Evolutionary conservation across 2,797 vertebrate species (phyloP).

Genomic region (Bradypus variegatus): DNA sequence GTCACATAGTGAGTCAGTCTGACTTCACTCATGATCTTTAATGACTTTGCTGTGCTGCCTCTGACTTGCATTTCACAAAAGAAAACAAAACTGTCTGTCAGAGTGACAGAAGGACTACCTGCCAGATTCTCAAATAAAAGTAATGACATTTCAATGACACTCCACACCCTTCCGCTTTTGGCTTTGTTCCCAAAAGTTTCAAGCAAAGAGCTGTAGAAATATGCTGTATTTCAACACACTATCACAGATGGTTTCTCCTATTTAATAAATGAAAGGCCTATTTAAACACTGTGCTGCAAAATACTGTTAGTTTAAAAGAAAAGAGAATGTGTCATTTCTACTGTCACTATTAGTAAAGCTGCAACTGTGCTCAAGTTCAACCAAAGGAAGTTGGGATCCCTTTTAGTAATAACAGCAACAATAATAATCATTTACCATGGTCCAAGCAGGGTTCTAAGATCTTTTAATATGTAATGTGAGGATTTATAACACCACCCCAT

Average conservation of each 20-base stretch:
- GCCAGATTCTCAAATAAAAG: not conserved
- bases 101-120: not conserved
- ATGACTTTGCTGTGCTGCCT: not conserved
- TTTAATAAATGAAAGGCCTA: not conserved
- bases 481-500: not conserved
- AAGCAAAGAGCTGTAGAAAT: not conserved
- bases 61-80: conserved; percentile 23
- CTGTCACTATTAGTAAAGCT: not conserved
- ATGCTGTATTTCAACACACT: not conserved
- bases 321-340: not conserved
- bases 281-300: not conserved
- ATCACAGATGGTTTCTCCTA: not conserved
- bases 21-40: not conserved
- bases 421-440: not conserved
- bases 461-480: not conserved
- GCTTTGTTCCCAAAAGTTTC: not conserved
- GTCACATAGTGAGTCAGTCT: not conserved
- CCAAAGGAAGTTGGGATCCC: not conserved
- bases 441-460: not conserved
- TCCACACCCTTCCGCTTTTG: not conserved
- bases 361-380: not conserved
- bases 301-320: not conserved
- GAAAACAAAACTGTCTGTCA: not conserved
- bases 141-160: not conserved
- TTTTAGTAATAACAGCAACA: not conserved